phyloP scores from a whole-genome alignment of 2,888 invertebrate genomes.

The Troglohyphantes excavatus region DNA sequence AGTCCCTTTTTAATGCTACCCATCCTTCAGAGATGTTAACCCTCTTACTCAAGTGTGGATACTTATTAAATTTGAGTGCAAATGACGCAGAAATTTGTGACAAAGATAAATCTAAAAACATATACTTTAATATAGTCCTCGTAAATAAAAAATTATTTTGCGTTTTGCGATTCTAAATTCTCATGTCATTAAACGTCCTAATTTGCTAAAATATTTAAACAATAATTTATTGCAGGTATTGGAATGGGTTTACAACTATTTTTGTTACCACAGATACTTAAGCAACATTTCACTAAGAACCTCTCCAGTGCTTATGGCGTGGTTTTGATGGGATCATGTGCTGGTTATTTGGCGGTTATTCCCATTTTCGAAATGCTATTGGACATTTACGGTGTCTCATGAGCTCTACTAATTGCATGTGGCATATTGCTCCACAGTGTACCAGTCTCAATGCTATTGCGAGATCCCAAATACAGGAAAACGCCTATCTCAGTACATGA shows the following conservation, averaged over 20 bases:
- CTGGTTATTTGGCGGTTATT: not conserved
- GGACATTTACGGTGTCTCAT: not conserved
- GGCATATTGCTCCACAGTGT: not conserved
- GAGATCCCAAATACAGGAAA: not conserved
- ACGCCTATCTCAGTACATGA: not conserved
- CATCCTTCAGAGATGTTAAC: too few species aligned
- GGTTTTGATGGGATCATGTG: not conserved
- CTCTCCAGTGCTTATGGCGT: not conserved
- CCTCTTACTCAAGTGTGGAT: too few species aligned
- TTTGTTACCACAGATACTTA: not conserved
- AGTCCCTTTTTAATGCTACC: too few species aligned
- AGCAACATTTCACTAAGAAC: not conserved
- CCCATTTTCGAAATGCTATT: not conserved
- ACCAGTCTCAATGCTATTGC: not conserved
- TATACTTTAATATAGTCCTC: too few species aligned
- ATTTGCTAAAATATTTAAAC: too few species aligned
- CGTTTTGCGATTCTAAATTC: too few species aligned
- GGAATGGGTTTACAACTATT: not conserved
- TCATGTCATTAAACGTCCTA: too few species aligned
- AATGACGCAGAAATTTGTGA: too few species aligned
- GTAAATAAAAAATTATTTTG: too few species aligned
- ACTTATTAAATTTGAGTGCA: too few species aligned
- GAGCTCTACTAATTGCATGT: not conserved
- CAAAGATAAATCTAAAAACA: too few species aligned
- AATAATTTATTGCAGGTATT: too few species aligned